These are phyloP conservation scores for Lapara coniferarum DNA, from an alignment of 2,888 invertebrate species.

Conservation along the genomic window DNA sequence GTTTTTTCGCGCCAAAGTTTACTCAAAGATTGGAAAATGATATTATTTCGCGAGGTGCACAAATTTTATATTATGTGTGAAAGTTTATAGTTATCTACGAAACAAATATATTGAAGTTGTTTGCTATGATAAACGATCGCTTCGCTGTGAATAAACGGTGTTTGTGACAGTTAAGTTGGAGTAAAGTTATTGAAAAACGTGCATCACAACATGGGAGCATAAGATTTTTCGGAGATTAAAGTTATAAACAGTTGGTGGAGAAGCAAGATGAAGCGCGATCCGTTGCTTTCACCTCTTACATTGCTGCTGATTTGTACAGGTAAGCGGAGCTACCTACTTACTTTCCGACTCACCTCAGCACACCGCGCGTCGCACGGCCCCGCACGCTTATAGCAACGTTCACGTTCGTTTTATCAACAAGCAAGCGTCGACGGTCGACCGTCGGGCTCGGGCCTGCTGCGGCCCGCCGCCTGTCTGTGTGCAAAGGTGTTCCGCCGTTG, in stretches of 20 bases:
- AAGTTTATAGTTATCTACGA: slow-evolving; percentile 43
- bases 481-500: slow-evolving; percentile 34
- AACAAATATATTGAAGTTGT: slow-evolving; percentile 30
- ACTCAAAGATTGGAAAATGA: slow-evolving; percentile 63
- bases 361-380: slow-evolving; percentile 18
- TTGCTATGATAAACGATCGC: slow-evolving; percentile 46
- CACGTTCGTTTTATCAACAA: slow-evolving; percentile 55
- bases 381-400: slow-evolving; percentile 50
- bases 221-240: slow-evolving; percentile 60
- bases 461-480: slow-evolving; percentile 30
- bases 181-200: slow-evolving; percentile 59
- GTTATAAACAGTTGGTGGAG: slow-evolving; percentile 67
- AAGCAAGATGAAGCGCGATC: slow-evolving; percentile 69
- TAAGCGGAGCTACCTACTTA: slow-evolving; percentile 73
- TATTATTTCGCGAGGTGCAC: slow-evolving; percentile 52
- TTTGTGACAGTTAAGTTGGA: slow-evolving; percentile 63
- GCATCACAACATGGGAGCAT: slow-evolving; percentile 68
- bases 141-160: slow-evolving; percentile 51
- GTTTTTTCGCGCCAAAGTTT: slow-evolving; percentile 70
- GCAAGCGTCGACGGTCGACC: slow-evolving; percentile 6
- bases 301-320: slow-evolving; percentile 79
- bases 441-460: slow-evolving; percentile 7
- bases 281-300: slow-evolving; percentile 77
- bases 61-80: slow-evolving; percentile 48
- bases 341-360: slow-evolving; percentile 70